phyloP scores from a whole-genome alignment of 2,888 invertebrate species.

The Oeneis ivallda region DNA sequence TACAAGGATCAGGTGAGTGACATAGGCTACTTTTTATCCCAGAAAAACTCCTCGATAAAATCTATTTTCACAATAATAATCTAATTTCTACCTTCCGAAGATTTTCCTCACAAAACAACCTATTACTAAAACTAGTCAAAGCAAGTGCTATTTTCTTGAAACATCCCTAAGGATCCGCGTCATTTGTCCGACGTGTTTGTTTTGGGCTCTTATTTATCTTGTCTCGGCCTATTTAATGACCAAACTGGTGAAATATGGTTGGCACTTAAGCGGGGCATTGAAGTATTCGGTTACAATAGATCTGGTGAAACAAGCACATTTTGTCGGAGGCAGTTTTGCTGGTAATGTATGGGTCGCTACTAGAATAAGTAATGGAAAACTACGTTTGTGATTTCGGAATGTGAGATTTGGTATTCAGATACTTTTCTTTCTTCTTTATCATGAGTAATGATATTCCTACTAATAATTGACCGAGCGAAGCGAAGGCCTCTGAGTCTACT shows the following conservation, averaged over 20 bases:
- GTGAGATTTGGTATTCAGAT: too few species aligned
- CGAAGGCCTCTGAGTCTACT: too few species aligned
- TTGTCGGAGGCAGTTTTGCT: conserved; percentile 34
- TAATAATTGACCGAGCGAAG: neutral
- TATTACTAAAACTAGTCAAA: conserved; percentile 40
- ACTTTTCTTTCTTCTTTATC: neutral
- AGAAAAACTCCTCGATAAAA: too few species aligned
- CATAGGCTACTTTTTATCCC: too few species aligned
- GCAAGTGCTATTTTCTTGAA: conserved; percentile 45
- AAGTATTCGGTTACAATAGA: conserved; percentile 42
- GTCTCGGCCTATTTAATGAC: conserved; percentile 45
- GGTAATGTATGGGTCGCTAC: conserved; percentile 24
- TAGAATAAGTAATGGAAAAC: conserved; percentile 5
- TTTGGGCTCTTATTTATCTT: conserved; percentile 42
- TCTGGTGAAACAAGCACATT: conserved; percentile 40
- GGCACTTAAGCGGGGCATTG: conserved; percentile 45
- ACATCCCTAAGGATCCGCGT: conserved; percentile 45
- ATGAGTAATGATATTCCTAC: neutral
- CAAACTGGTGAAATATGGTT: conserved; percentile 44
- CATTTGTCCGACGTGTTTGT: conserved; percentile 50
- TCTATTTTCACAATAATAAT: too few species aligned
- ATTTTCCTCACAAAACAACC: neutral
- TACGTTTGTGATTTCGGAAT: neutral
- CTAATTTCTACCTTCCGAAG: neutral
- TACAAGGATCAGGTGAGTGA: too few species aligned